Evolutionary conservation across 2,888 invertebrate genomes (phyloP), one percentile per base, ranked within the genome.

Genomic region (Agriopis marginaria): DNA sequence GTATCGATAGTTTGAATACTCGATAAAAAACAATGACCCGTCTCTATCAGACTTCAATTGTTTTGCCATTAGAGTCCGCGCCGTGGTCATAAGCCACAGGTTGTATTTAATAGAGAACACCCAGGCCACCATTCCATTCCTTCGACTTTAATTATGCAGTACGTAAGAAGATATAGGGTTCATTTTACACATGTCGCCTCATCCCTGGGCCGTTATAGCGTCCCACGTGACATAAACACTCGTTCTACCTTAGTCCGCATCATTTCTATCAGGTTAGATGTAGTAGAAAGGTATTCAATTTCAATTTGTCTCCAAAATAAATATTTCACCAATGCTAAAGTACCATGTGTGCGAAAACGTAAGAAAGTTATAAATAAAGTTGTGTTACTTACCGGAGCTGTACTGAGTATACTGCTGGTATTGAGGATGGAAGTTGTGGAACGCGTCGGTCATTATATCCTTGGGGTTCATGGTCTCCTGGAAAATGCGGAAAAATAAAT

Each of bases 361-460:
- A 3, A 3, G 32, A 5, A 23, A 23, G 32, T 5, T 1, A 32
- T 42, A 51, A 49, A 10, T 9, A 61, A 17, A 7, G 6, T 9
- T n/a, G 14, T 40, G 50, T 40, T 49, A 45, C 96, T 95, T 94
- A 98, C 98, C 98, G 85, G 98, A 98, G 95, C 98, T 98, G 89
- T 98, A 98, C 93, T 99, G 99, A 49, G 99, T 99, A 94, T 99
- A 99, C 92, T 99, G 99, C 92, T 99, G 99, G 94, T 99, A 99
- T 90, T 99, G 99, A 65, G 99, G 99, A 95, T 99, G 99, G 96
- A 99, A 99, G 95, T 99, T 99, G 94, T 99, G 99, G 95, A 99
- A 99, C 88, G 99, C 99, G 92, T 99, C 99, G 85, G 99, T 99
- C 99, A 99, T 99, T 91, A 99, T 99, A 95, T 99, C 99, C 95